Base-by-base conservation (phyloP, 1,140 invertebrate species). In the Harlomillsia oculata region DNA sequence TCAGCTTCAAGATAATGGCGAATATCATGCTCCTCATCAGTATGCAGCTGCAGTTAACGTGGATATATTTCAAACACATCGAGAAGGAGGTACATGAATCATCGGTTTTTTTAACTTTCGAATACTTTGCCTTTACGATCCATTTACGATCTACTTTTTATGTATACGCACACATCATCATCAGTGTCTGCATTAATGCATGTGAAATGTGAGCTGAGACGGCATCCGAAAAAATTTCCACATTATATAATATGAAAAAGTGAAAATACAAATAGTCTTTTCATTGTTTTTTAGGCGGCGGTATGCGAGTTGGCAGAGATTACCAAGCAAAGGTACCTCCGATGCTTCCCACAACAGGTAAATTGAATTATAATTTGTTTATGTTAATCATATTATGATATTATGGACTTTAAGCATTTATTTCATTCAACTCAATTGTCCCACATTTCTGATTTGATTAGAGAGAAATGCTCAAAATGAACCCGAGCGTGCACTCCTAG, bases 251-350 rank as follows among this genome's bases (percentile, higher is more conserved):
- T 29, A 16, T 36, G 53, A 46, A n/a, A n/a, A n/a, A n/a, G n/a
- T n/a, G n/a, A 34, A 34, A 34, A 8, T 34, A 34, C 32, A 34
- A 34, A 34, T 9, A 34, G 8, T 9, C 32, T 34, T 8, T 34
- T 34, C n/a, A 8, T 8, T 34, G 32, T 43, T 48, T 45, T 66
- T 64, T 18, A 82, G 85, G 83, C 63, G 87, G 87, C 74, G 93
- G 93, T 73, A 96, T 96, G 70, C 79, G 92, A 67, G 89, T 96
- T 67, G 93, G 92, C 28, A 77, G 85, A 66, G 91, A 95, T 72
- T 96, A 87, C 72, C 93, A 97, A 75, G 90, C 90, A 16, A 79
- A 85, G 55, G 86, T 93, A 68, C 90, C 91, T 49, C 83, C 87
- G 64, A 75, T 85, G 49, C 70, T 78, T 59, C 76, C 77, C 52